These are phyloP conservation scores for Melopsittacus undulatus DNA, from an alignment of 2,797 vertebrate genomes.

Conservation along the genomic window DNA sequence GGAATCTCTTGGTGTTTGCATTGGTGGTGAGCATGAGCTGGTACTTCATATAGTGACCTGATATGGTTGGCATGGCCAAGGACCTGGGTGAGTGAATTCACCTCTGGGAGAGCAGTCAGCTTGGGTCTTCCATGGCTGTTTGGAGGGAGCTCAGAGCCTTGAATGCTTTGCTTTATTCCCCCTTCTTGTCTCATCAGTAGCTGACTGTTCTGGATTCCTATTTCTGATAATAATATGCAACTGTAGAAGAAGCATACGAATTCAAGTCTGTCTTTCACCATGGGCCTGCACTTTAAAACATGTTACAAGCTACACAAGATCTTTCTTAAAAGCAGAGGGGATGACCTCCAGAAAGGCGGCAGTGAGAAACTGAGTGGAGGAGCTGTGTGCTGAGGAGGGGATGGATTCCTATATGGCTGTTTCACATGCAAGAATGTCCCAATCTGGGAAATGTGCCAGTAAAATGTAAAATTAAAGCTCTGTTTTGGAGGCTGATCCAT, in stretches of 20 bases:
- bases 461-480: conserved; percentile 63
- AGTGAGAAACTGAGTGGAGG: conserved; percentile 17
- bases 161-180: conserved; percentile 33
- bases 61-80: background rate
- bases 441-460: conserved; percentile 54
- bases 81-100: background rate
- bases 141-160: background rate
- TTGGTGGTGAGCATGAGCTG: background rate
- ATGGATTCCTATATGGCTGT: conserved; percentile 37
- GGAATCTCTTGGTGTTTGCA: background rate
- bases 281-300: background rate
- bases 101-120: background rate
- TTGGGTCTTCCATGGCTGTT: background rate
- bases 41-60: background rate
- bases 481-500: conserved; percentile 46
- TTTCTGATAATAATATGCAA: conserved; percentile 53
- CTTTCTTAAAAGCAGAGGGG: background rate
- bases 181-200: background rate
- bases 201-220: conserved; percentile 27
- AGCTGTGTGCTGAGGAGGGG: conserved; percentile 3
- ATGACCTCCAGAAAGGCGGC: conserved; percentile 7
- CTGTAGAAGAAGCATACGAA: background rate
- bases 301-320: background rate
- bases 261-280: background rate
- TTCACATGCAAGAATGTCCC: conserved; percentile 63